Evolutionary conservation across 1,140 invertebrate species (phyloP).

Genomic region (Tetramorium alpestre): DNA sequence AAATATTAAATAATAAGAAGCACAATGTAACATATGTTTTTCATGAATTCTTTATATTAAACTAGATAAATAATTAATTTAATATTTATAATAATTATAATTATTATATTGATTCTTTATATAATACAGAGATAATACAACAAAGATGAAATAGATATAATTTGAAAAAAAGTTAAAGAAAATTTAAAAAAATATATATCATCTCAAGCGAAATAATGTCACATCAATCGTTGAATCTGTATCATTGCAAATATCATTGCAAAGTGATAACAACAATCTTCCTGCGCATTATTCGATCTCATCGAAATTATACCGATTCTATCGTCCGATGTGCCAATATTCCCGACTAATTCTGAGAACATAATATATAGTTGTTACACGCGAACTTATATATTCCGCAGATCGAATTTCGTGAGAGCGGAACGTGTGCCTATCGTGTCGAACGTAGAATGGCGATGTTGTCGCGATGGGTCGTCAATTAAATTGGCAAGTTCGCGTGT

Average conservation of each 20-base stretch:
- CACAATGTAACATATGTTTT: background rate
- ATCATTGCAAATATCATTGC: background rate
- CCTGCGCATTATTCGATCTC: background rate
- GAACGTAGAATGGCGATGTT: background rate
- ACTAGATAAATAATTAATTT: background rate
- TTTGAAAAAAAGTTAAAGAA: background rate
- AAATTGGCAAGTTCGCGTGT: conserved; percentile 43
- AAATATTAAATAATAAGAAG: background rate
- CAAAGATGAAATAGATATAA: background rate
- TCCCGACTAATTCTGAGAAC: background rate
- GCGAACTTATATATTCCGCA: background rate
- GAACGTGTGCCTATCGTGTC: background rate
- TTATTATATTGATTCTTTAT: background rate
- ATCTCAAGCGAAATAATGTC: too few species aligned
- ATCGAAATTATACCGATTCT: conserved; percentile 9
- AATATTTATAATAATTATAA: background rate
- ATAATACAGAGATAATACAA: background rate
- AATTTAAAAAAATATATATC: background rate
- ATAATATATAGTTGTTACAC: background rate
- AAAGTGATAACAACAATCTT: background rate
- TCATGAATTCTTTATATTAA: background rate
- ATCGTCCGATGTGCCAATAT: background rate
- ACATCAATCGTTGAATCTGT: background rate
- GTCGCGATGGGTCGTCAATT: conserved; percentile 29
- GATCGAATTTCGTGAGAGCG: conserved; percentile 34